Base-by-base conservation (phyloP, 2,888 invertebrate species). In the Gortyna flavago region DNA sequence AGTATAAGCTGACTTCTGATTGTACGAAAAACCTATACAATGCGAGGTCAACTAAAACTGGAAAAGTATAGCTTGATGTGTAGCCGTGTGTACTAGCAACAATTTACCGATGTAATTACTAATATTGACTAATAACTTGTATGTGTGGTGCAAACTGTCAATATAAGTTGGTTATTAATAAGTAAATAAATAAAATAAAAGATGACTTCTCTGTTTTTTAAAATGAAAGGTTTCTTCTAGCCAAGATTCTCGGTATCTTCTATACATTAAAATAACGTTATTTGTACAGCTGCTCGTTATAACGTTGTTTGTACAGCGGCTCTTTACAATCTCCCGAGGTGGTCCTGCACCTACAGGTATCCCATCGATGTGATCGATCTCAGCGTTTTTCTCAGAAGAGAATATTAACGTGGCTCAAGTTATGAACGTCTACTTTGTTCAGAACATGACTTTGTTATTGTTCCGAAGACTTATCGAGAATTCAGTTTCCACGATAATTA, bases 401-500 rank as follows among this genome's bases (percentile, higher is more conserved):
- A 35, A 35, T 65, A 48, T 78, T 69, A 64, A 48, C n/a, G 32
- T 6, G 57, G 73, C 38, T 44, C 57, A 35, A 59, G 38, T 51
- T 57, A n/a, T 74, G 44, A 73, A 18, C 13, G 48, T 57, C n/a
- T 67, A 41, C 29, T 54, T 54, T 57, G 21, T 69, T 57, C 29
- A 32, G n/a, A 78, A 65, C 57, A 76, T 72, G 48, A 57, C 35
- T 57, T 21, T 62, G 51, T 67, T 69, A 38, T 65, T 74, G 38
- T 44, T 35, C n/a, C 11, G 32, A 54, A n/a, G 54, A 25, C 25
- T 76, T 65, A 32, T 8, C 25, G 32, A 32, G 41, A 51, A 32
- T 44, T 32, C 18, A 18, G 61, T 41, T 61, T 41, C 9, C 66
- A 29, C 16, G 25, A 21, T 44, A 44, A 25, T 35, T 35, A 75